Evolutionary conservation across 2,797 vertebrate genomes (phyloP).

Genomic region (Lepidocolaptes lacrymiger): DNA sequence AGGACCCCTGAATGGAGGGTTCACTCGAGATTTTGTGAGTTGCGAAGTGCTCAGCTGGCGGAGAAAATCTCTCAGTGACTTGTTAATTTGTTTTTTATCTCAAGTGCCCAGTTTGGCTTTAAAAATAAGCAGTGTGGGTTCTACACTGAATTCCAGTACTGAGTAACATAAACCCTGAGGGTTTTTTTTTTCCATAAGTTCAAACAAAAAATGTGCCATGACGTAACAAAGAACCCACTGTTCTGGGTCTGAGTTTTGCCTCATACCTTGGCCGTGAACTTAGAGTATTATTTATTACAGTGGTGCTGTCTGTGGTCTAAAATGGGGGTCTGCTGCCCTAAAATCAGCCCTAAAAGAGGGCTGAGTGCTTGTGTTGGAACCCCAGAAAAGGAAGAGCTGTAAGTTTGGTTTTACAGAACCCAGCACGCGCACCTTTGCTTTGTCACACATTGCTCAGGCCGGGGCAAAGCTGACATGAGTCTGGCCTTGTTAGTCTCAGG

Average conservation of each 20-base stretch:
- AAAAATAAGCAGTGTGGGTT: constrained; percentile 14
- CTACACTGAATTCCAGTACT: not conserved
- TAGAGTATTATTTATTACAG: not conserved
- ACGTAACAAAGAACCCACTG: not conserved
- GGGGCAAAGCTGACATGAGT: not conserved
- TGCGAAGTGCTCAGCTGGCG: not conserved
- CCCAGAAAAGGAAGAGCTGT: not conserved
- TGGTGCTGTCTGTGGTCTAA: not conserved
- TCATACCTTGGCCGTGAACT: not conserved
- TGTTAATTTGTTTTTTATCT: not conserved
- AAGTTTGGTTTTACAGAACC: not conserved
- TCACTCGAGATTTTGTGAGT: not conserved
- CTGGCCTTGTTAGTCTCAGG: not conserved
- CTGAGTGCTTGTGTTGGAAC: not conserved
- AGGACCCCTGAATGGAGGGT: not conserved
- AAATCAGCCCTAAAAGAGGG: not conserved
- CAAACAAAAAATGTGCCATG: not conserved
- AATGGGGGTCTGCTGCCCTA: not conserved
- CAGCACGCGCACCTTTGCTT: not conserved
- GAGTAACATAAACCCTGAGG: not conserved
- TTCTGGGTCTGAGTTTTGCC: not conserved
- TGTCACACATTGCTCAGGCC: not conserved
- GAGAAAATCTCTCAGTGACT: not conserved
- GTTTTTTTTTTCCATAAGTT: not conserved
- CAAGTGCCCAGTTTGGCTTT: not conserved